These are phyloP conservation scores for Myotis lucifugus DNA, from an alignment of 2,113 vertebrate species.

Conservation along the genomic window DNA sequence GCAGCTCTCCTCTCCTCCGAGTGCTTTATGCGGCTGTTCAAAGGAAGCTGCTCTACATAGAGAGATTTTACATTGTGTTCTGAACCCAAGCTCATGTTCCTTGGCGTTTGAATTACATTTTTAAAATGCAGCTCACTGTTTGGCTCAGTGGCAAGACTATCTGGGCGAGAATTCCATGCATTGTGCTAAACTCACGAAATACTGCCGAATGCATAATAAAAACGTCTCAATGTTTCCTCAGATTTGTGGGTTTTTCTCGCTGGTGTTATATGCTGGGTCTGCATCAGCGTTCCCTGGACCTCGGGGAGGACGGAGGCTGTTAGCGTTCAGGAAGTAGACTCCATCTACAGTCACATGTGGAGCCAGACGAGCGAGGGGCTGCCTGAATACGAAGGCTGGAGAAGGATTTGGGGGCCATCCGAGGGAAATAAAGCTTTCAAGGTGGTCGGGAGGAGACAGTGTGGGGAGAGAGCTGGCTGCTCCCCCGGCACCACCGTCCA, in stretches of 20 bases:
- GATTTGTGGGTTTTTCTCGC: constrained; percentile 23
- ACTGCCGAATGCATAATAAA: constrained; percentile 53
- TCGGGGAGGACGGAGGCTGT: neutral
- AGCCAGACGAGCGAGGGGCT: too few relatives aligned
- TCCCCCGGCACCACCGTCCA: neutral
- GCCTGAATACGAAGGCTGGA: neutral
- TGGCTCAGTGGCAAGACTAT: neutral
- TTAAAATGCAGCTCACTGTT: fast-evolving
- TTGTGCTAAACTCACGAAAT: constrained; percentile 21
- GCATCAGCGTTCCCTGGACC: neutral
- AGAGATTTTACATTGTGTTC: constrained; percentile 30
- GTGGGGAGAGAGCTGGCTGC: neutral
- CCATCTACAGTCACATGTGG: neutral
- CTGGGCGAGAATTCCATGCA: neutral
- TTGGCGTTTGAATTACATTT: constrained; percentile 27
- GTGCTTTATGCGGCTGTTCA: constrained; percentile 38
- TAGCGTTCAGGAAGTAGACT: neutral
- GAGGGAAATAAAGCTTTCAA: neutral
- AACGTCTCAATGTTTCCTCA: neutral
- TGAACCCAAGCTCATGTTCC: constrained; percentile 18
- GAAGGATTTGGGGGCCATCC: neutral
- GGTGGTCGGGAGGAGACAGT: neutral
- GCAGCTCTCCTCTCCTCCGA: constrained; percentile 39
- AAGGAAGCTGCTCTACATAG: neutral
- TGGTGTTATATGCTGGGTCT: neutral